Percentiles rank a stretch among this genome's conserved stretches.
These are phyloP conservation scores for Tangara arthus DNA, from an alignment of 2,797 vertebrate genomes.

Conservation along the genomic window DNA sequence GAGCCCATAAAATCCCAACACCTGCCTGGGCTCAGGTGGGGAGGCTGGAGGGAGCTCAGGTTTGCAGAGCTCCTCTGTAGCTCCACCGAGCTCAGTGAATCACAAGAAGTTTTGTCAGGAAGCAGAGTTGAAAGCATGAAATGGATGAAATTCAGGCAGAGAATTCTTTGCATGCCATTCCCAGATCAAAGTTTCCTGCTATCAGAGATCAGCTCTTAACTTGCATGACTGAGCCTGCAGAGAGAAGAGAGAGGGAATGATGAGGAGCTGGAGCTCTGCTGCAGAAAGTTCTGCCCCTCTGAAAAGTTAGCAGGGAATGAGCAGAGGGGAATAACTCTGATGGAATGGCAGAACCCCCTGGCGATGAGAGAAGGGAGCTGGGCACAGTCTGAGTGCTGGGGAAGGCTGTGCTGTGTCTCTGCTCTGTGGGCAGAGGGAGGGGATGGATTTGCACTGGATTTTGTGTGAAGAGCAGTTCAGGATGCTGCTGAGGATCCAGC, in stretches of 20 bases:
- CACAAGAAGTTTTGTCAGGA: not conserved
- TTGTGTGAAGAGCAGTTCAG: not conserved
- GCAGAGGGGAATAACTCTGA: not conserved
- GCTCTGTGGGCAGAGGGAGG: not conserved
- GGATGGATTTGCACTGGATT: not conserved
- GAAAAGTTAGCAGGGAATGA: not conserved
- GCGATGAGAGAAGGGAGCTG: not conserved
- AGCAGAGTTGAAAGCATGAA: not conserved
- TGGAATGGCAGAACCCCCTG: not conserved
- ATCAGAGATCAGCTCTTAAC: slow-evolving; percentile 10
- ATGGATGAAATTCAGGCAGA: not conserved
- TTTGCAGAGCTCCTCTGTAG: not conserved
- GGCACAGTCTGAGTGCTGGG: fast-evolving
- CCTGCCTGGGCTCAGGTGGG: not conserved
- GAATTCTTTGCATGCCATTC: not conserved
- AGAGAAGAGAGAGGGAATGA: not conserved
- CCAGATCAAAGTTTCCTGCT: slow-evolving; percentile 14
- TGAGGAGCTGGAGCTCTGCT: not conserved
- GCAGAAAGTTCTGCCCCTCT: not conserved
- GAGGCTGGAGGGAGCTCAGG: not conserved
- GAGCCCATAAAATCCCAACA: not conserved
- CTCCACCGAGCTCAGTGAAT: not conserved
- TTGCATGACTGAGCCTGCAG: not conserved
- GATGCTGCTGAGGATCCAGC: not conserved
- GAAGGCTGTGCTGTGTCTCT: not conserved